Base-by-base conservation (phyloP, 2,888 invertebrate genomes). In the Meiosimyza platycephala region DNA sequence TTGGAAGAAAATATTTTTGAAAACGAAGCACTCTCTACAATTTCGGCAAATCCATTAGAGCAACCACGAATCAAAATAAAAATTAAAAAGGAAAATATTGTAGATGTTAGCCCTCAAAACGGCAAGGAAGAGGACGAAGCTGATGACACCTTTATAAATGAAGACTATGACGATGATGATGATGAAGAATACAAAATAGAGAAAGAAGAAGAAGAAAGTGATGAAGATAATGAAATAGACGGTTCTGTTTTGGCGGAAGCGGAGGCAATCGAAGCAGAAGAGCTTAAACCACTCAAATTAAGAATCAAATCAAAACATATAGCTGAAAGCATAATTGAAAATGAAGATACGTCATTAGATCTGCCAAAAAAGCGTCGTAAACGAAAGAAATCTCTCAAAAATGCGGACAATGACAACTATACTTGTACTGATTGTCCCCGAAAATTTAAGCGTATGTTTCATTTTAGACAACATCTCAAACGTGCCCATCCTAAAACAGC, bases 381-480 rank as follows among this genome's bases (percentile, higher is more conserved):
- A 16, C 47, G 67, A 9, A 64, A 62, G 40, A 22, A 52, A 59
- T 59, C 33, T 33, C 7, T n/a, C 11, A 69, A 13, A 28, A n/a
- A 16, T 33, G 47, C 55, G 5, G n/a, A 28, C 50, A 18, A 72
- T 59, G 52, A 48, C 9, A 47, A 18, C 12, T 68, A 57, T 28
- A 15, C 64, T 48, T 79, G 78, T 18, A 66, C 69, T 7, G 55
- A 72, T 4, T 79, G 77, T 57, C 54, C 72, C 2, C 67, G 72
- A 12, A 59, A 48, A 40, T 76, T 76, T 57, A 75, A 75, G 50
- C 71, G 74, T 33, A 50, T 64, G 0, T 71, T 74, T 13, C 69
- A 75, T 48, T 77, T 74, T n/a, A 75, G 78, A 3, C 69, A 76
- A 22, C 81, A 81, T 73, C 76, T 80, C 78, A 78, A 78, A 48